A percentile compares a stretch with the other conserved stretches of the same genome.
Conservation (phyloP, 2,888 invertebrate genomes). For the Eustalomyia histrio region DNA sequence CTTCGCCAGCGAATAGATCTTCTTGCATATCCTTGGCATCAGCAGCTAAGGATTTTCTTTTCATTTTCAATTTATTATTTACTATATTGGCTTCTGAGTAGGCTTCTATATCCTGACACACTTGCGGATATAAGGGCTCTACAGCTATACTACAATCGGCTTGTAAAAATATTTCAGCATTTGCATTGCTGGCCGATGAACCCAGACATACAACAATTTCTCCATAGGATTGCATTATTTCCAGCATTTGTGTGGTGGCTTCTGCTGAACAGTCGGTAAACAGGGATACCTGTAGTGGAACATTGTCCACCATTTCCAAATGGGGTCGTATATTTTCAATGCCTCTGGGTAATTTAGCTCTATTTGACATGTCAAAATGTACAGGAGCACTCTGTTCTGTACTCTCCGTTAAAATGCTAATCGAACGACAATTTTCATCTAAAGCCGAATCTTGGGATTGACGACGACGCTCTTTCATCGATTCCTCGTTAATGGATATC, state of each 20-base stretch:
- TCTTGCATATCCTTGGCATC: slow-evolving; percentile 41
- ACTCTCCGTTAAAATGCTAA: slow-evolving; percentile 92
- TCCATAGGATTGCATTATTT: slow-evolving; percentile 96
- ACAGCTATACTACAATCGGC: slow-evolving; percentile 95
- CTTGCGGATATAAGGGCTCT: slow-evolving; percentile 94
- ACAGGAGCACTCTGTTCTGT: slow-evolving; percentile 95
- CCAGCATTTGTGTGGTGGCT: slow-evolving; percentile 94
- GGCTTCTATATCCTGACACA: slow-evolving; percentile 79
- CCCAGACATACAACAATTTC: slow-evolving; percentile 97
- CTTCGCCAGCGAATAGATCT: slow-evolving; percentile 67
- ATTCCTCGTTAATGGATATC: slow-evolving; percentile 64
- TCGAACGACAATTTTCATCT: slow-evolving; percentile 86
- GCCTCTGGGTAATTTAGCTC: slow-evolving; percentile 96
- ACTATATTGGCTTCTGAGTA: slow-evolving; percentile 78
- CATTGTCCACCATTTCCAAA: slow-evolving; percentile 97
- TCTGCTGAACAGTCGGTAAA: slow-evolving; percentile 98
- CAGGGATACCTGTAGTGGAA: slow-evolving; percentile 96
- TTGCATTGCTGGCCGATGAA: slow-evolving; percentile 91
- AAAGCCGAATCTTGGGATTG: slow-evolving; percentile 82
- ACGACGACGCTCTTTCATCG: slow-evolving; percentile 68
- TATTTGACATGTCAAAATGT: slow-evolving; percentile 95
- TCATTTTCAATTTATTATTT: slow-evolving; percentile 76
- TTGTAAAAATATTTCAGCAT: slow-evolving; percentile 95
- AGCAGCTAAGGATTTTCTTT: slow-evolving; percentile 65
- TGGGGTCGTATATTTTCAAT: slow-evolving; percentile 98